Percentiles rank a stretch among this genome's conserved stretches.
These are phyloP conservation scores for Junonia oenone DNA, from an alignment of 2,888 invertebrate genomes.

Conservation along the genomic window DNA sequence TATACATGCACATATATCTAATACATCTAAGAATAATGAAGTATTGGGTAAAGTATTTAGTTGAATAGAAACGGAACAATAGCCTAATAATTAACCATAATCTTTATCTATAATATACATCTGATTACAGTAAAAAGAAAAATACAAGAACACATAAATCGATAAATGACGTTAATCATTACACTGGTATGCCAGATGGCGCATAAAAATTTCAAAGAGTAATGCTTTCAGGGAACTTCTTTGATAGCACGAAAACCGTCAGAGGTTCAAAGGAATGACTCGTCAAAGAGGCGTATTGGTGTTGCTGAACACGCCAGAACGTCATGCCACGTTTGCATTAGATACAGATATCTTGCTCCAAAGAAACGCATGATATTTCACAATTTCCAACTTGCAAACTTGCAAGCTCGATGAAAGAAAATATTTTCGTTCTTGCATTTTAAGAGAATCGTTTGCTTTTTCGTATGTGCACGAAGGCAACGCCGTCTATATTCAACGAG, in stretches of 20 bases:
- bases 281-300: slow-evolving; percentile 32
- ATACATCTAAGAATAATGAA: too few species aligned
- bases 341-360: slow-evolving; percentile 20
- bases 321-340: slow-evolving; percentile 16
- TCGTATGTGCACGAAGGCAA: neutral
- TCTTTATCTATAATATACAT: too few species aligned
- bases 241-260: slow-evolving; percentile 13
- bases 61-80: too few species aligned
- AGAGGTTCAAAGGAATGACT: slow-evolving; percentile 29
- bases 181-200: neutral
- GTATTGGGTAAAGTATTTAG: too few species aligned
- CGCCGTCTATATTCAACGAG: neutral
- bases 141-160: too few species aligned
- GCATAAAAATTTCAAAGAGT: neutral
- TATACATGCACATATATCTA: too few species aligned
- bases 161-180: neutral
- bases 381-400: neutral
- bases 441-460: neutral
- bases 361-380: slow-evolving; percentile 1
- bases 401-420: neutral
- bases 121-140: too few species aligned
- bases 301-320: slow-evolving; percentile 23
- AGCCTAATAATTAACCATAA: too few species aligned
- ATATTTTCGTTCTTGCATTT: neutral
- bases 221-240: slow-evolving; percentile 10